These are phyloP conservation scores for Agrochola lychnidis DNA, from an alignment of 2,888 invertebrate species.

Conservation along the genomic window DNA sequence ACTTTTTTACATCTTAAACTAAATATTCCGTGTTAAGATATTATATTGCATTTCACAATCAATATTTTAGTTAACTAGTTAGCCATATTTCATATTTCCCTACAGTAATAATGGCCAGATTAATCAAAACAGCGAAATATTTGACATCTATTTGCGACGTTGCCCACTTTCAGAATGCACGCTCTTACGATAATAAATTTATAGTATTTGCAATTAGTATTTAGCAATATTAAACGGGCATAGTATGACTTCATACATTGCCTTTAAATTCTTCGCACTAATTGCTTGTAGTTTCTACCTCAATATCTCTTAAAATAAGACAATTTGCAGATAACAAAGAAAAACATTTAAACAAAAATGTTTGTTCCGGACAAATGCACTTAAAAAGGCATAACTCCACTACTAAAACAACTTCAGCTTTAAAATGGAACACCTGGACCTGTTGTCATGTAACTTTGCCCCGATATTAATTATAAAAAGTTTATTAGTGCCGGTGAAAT, in stretches of 20 bases:
- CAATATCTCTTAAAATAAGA: neutral
- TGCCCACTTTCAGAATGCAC: no score
- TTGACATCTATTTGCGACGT: no score
- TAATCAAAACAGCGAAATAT: no score
- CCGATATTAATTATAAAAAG: conserved; percentile 37
- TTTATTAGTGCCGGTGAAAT: conserved; percentile 32
- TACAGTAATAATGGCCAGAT: no score
- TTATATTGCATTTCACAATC: no score
- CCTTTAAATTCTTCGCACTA: neutral
- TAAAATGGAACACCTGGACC: conserved; percentile 14
- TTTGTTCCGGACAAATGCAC: neutral
- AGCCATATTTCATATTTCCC: no score
- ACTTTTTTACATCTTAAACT: no score
- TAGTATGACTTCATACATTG: neutral
- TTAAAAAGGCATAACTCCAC: neutral
- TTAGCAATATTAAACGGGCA: no score
- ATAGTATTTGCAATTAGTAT: no score
- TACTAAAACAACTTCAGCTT: conserved; percentile 3
- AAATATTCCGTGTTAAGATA: no score
- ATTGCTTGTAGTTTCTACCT: neutral
- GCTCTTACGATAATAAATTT: no score
- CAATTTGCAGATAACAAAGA: neutral
- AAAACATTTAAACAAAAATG: neutral
- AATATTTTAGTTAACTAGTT: no score
- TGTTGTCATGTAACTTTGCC: neutral